A percentile compares a stretch with the other conserved stretches of the same genome.
Evolutionary conservation across 64 coral and sea anemone species (phyloP).

Genomic region (Porites australiensis): DNA sequence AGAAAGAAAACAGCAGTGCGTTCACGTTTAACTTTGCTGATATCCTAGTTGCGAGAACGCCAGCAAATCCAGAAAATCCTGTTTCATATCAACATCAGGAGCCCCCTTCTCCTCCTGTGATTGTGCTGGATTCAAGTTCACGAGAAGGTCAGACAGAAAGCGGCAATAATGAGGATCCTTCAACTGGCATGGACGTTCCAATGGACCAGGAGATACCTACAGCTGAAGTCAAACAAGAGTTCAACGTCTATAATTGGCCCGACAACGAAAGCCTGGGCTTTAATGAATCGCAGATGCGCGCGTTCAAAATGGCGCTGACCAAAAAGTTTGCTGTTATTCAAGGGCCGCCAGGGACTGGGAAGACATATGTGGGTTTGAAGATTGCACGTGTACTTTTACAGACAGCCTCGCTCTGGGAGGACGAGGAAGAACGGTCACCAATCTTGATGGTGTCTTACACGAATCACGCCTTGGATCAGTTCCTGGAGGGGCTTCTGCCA

Average conservation of each 20-base stretch:
- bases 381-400: constrained; percentile 68
- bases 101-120: too few relatives aligned
- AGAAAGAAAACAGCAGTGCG: neutral
- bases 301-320: constrained; percentile 80
- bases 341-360: constrained; percentile 91
- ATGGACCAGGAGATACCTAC: neutral
- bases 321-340: constrained; percentile 92
- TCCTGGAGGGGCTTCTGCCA: constrained; percentile 50
- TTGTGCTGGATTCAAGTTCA: neutral
- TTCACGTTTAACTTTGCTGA: constrained; percentile 45
- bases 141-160: neutral
- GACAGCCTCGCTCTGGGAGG: constrained; percentile 65
- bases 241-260: constrained; percentile 42
- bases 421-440: constrained; percentile 29
- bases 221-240: too few relatives aligned
- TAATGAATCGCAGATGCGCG: constrained; percentile 78
- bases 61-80: neutral
- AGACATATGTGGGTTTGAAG: constrained; percentile 85
- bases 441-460: constrained; percentile 93
- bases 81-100: too few relatives aligned
- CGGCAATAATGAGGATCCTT: too few relatives aligned
- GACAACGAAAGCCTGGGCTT: constrained; percentile 56
- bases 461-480: constrained; percentile 93
- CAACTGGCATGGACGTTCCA: neutral
- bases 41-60: constrained; percentile 3